Evolutionary conservation across 2,113 vertebrate genomes (phyloP), one percentile per base, ranked within the genome.

Genomic region (Anhinga rufa): DNA sequence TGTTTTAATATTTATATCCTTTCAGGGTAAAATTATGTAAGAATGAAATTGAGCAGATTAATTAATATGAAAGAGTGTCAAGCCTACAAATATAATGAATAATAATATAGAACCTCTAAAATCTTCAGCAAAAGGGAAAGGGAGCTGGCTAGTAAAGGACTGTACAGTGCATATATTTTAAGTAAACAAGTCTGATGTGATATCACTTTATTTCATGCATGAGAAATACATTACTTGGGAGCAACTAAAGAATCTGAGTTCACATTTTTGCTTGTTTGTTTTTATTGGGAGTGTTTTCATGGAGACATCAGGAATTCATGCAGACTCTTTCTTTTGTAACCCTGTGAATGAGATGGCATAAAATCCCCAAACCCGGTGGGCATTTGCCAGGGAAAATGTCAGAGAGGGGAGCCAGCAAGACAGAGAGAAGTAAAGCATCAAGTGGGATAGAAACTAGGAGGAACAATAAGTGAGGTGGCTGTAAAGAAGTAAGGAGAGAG

Each of bases 1-100:
- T 36, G n/a, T 54, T 94, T 49, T 84, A 92, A 82, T 44, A 94
- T 92, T 97, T 93, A 75, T 62, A 58, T 92, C 92, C 34, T 83
- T 81, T 93, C 40, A 89, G 44, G 69, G 7, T 86, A 46, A 20
- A 90, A 52, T 92, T 83, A 92, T 68, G 24, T 74, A 83, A 92
- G 74, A 85, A 87, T 66, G 14, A 68, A 88, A 95, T 60, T 32
- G 31, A 88, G 5, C 6, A 80, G 74, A 88, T 68, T 82, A 96
- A 82, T 94, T 91, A 88, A 83, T 77, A 29, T 58, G 36, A 87
- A 66, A 66, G 16, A 58, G 7, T 62, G 19, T 42, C 57, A 21
- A 82, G 29, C 34, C 57, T 72, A 78, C 14, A 81, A 72, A 48
- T 65, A 62, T 36, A 38, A 58, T 40, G 21, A 94, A 42, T 64